Percentiles rank a stretch among this genome's conserved stretches.
Conservation (phyloP, 2,888 invertebrate genomes). For the Liopterus haemorrhoidalis region DNA sequence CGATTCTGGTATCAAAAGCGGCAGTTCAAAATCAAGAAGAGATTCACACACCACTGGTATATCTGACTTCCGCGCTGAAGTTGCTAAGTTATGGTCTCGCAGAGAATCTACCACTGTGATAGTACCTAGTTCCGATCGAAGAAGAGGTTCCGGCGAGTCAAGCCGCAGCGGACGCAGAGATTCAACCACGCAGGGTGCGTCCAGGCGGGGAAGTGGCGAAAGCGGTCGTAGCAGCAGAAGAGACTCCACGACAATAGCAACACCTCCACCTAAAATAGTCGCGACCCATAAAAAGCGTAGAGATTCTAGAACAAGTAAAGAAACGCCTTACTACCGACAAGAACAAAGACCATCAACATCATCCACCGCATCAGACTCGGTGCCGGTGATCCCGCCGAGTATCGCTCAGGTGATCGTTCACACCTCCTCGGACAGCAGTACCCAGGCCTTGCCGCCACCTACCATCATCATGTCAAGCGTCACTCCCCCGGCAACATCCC, state of each 20-base stretch:
- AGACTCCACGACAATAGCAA: constrained; percentile 57
- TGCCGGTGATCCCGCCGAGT: constrained; percentile 43
- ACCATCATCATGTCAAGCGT: constrained; percentile 79
- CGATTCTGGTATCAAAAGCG: constrained; percentile 72
- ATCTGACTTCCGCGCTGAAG: constrained; percentile 64
- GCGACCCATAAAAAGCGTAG: constrained; percentile 57
- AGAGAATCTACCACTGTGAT: constrained; percentile 52
- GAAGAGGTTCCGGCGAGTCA: constrained; percentile 62
- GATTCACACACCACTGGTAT: constrained; percentile 62
- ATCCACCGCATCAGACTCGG: constrained; percentile 67
- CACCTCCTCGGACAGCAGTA: constrained; percentile 51
- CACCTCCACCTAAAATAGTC: constrained; percentile 53
- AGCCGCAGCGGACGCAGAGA: constrained; percentile 62
- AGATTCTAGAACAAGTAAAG: constrained; percentile 51
- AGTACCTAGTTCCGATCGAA: constrained; percentile 43
- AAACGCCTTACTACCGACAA: constrained; percentile 52
- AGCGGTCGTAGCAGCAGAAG: constrained; percentile 63
- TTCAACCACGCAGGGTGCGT: constrained; percentile 52
- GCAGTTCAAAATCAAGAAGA: constrained; percentile 64
- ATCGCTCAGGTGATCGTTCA: constrained; percentile 22
- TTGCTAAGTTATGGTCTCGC: constrained; percentile 65
- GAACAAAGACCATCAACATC: constrained; percentile 67
- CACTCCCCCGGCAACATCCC: constrained; percentile 76
- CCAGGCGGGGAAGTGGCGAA: constrained; percentile 62
- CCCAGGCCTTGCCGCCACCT: constrained; percentile 61